A percentile compares a stretch with the other conserved stretches of the same genome.
Conservation (phyloP, 2,113 vertebrate species). For the Aramus guarauna region DNA sequence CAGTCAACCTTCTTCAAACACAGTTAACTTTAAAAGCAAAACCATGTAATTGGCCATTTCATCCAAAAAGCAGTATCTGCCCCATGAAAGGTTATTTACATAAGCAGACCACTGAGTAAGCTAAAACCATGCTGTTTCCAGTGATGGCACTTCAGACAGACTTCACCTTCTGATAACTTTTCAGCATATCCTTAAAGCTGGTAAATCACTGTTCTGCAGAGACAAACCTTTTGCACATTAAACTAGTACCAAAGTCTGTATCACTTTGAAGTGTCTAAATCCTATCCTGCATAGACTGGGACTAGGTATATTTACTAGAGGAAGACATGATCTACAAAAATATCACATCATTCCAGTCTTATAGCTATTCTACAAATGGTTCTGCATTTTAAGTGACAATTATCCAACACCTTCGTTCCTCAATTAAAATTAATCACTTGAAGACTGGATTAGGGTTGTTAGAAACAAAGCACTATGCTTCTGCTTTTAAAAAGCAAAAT, state of each 20-base stretch:
- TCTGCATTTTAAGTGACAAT: neutral
- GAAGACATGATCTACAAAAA: neutral
- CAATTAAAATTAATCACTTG: slow-evolving; percentile 11
- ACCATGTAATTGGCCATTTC: neutral
- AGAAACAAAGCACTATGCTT: neutral
- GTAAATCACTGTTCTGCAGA: neutral
- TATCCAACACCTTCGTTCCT: neutral
- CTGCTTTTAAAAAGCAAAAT: neutral
- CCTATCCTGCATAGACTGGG: neutral
- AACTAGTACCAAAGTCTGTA: neutral
- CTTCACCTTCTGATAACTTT: neutral
- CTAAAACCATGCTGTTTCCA: neutral
- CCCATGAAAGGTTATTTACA: neutral
- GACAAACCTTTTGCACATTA: neutral
- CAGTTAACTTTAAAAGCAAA: neutral
- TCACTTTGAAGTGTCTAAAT: neutral
- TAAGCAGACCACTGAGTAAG: neutral
- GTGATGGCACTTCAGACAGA: neutral
- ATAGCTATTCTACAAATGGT: neutral
- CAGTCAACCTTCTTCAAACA: neutral
- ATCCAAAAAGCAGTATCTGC: neutral
- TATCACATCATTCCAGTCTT: neutral
- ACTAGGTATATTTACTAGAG: neutral
- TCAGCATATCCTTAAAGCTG: neutral
- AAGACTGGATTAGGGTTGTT: neutral